phyloP scores from a whole-genome alignment of 1,140 invertebrate genomes.

The Homalodisca vitripennis region DNA sequence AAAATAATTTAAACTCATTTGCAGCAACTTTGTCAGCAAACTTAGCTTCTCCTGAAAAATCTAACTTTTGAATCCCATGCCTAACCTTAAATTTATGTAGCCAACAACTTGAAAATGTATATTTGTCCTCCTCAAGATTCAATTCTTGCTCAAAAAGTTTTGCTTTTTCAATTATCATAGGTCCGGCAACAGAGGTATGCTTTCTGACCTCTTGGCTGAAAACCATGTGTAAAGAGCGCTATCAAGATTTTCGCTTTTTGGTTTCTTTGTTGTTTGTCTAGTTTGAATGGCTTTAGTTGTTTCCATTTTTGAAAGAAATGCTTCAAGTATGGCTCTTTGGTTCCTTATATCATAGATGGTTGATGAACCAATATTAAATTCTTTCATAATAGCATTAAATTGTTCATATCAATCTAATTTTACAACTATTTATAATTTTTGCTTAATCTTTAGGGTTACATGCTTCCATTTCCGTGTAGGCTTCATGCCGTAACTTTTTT shows the following conservation, averaged over 20 bases:
- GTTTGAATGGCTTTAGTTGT: conserved; percentile 1
- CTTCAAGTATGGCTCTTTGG: conserved; percentile 12
- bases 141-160: conserved; percentile 20
- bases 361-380: conserved; percentile 25
- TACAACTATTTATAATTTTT: conserved; percentile 19
- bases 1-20: no score
- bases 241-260: conserved; percentile 24
- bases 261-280: conserved; percentile 29
- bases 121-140: no score
- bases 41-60: no score
- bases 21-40: no score
- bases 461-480: conserved; percentile 19
- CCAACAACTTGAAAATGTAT: no score
- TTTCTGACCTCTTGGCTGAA: conserved; percentile 27
- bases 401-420: background rate
- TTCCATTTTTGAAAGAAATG: background rate
- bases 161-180: conserved; percentile 30
- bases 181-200: conserved; percentile 28
- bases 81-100: no score
- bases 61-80: no score
- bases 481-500: no score
- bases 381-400: conserved; percentile 20
- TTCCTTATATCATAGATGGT: conserved; percentile 29
- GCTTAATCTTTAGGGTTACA: no score
- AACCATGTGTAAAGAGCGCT: conserved; percentile 30